These are phyloP conservation scores for Pomatostomus ruficeps DNA, from an alignment of 2,113 vertebrate species.

Conservation along the genomic window DNA sequence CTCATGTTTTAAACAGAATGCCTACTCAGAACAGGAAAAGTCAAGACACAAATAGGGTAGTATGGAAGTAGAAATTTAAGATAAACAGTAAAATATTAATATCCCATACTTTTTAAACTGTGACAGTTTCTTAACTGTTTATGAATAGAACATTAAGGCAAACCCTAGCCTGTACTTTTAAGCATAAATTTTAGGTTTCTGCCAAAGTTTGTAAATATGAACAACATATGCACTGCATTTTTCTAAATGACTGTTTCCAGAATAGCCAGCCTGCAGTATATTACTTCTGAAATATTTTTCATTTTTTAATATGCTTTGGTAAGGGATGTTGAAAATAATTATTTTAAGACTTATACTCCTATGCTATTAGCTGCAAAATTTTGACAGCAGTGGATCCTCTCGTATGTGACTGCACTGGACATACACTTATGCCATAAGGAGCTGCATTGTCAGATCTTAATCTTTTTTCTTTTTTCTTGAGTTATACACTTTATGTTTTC, in stretches of 20 bases:
- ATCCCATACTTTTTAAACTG: not conserved
- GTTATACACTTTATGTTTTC: not conserved
- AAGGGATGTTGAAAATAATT: not conserved
- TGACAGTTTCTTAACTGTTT: not conserved
- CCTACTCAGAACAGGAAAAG: not conserved
- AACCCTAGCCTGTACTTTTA: not conserved
- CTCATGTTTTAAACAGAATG: not conserved
- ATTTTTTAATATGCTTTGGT: not conserved
- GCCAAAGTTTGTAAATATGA: not conserved
- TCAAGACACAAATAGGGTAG: not conserved
- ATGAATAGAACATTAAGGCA: not conserved
- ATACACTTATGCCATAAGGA: not conserved
- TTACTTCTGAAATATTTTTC: not conserved
- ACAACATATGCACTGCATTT: not conserved
- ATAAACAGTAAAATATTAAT: not conserved
- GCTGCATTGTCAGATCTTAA: not conserved
- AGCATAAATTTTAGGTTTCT: not conserved
- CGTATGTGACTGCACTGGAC: not conserved
- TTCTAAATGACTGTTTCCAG: not conserved
- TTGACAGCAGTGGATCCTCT: not conserved
- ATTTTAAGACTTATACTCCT: not conserved
- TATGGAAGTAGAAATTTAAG: not conserved
- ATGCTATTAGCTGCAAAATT: not conserved
- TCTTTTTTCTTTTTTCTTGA: fast-evolving
- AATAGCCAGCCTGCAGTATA: not conserved